Base-by-base conservation (phyloP, 2,797 vertebrate species). In the Botia kubotai region DNA sequence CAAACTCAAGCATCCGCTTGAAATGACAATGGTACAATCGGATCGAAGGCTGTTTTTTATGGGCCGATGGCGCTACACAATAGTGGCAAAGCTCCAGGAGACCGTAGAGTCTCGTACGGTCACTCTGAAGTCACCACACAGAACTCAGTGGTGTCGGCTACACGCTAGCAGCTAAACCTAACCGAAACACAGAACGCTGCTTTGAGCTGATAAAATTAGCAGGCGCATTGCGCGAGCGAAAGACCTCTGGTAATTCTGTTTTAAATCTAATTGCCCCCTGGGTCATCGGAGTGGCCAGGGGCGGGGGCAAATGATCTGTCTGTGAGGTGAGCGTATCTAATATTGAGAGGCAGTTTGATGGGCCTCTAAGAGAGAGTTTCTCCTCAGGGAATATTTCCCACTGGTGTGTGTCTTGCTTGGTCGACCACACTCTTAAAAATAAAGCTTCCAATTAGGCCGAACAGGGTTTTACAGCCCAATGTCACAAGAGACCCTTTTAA, bases 321-420 rank as follows among this genome's bases (percentile, higher is more conserved):
- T 75, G 81, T 78, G 81, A 81, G 81, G 81, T 86, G 81, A 84
- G 68, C 36, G 76, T 75, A 79, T 86, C 85, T 86, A 86, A 86
- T 86, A 79, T 68, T 52, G 36, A 75, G 17, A 62, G 75, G 76
- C 81, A 72, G 83, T 86, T 83, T 73, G 75, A 66, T 79, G 58
- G 81, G 68, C 60, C 77, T 82, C 36, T 72, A 74, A 84, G 79
- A 78, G 80, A 78, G 43, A 46, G 58, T 52, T 76, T 57, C 11
- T 80, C 82, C 77, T 83, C 33, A 36, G 85, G 79, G 83, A 76
- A 68, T 68, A 36, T 65, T 86, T 82, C 77, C 39, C 23, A 65
- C 23, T 5, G 36, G 70, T 81, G 70, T 83, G 71, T 69, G 79
- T 84, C 75, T 73, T 78, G 63, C 52, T 46, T 79, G 78, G 66